A percentile compares a stretch with the other conserved stretches of the same genome.
Evolutionary conservation across 1,140 invertebrate genomes (phyloP).

Genomic region (Neuroterus valhalla): DNA sequence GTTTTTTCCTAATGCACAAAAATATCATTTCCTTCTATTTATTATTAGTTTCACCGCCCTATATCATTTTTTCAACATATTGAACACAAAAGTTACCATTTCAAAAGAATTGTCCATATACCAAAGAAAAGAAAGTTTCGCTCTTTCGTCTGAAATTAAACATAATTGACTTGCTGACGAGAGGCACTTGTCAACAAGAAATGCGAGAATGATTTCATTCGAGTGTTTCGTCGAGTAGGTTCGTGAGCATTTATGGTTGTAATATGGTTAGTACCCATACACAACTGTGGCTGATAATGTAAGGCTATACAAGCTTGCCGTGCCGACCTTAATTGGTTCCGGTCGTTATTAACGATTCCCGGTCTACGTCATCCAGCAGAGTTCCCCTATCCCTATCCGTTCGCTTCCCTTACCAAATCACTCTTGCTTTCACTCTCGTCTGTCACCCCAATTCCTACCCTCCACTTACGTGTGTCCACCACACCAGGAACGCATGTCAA

Average conservation of each 20-base stretch:
- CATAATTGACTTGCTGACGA: too few species aligned
- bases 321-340: constrained; percentile 27
- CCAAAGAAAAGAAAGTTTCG: too few species aligned
- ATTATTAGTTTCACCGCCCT: too few species aligned
- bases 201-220: constrained; percentile 16
- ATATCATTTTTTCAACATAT: too few species aligned
- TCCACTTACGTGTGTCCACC: constrained; percentile 3
- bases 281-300: constrained; percentile 8
- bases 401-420: constrained; percentile 21
- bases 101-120: too few species aligned
- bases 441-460: not conserved
- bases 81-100: too few species aligned
- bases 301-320: constrained; percentile 10
- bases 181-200: not conserved
- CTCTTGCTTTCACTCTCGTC: constrained; percentile 10
- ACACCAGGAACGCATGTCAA: not conserved
- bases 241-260: constrained; percentile 4
- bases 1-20: too few species aligned
- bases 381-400: constrained; percentile 25
- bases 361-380: constrained; percentile 10
- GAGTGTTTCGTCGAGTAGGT: constrained; percentile 19
- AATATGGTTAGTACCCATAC: constrained; percentile 1
- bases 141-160: too few species aligned
- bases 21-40: too few species aligned
- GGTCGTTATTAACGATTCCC: constrained; percentile 29